Conservation (phyloP, 2,113 vertebrate species). For the Artemisiospiza belli region DNA sequence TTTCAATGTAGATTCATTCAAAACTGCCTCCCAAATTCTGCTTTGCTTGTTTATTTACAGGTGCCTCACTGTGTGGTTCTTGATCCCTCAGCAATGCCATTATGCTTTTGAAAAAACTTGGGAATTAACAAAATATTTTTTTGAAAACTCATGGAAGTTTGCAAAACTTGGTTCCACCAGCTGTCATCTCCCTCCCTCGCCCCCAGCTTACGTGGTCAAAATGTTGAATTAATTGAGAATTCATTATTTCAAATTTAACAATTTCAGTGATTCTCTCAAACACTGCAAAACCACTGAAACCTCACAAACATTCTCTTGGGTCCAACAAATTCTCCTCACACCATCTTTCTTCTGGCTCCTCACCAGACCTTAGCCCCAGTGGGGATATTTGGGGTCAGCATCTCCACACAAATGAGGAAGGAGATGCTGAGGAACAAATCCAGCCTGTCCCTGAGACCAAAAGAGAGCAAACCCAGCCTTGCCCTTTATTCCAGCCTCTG, state of each 20-base stretch:
- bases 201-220: background rate
- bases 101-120: background rate
- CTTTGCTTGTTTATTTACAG: background rate
- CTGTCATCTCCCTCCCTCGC: background rate
- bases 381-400: background rate
- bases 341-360: background rate
- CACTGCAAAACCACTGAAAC: background rate
- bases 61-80: background rate
- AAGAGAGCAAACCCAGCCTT: background rate
- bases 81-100: background rate
- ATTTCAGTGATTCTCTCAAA: background rate
- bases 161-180: background rate
- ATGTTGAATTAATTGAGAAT: background rate
- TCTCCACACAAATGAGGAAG: background rate
- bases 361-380: background rate
- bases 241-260: constrained; percentile 2
- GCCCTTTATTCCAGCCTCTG: background rate
- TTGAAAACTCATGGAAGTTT: background rate
- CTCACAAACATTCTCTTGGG: background rate
- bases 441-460: background rate
- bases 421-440: background rate
- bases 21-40: background rate
- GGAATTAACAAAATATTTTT: background rate
- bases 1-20: background rate
- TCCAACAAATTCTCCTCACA: background rate